Base-by-base conservation (phyloP, 2,888 invertebrate species). In the Nasonia oneida region DNA sequence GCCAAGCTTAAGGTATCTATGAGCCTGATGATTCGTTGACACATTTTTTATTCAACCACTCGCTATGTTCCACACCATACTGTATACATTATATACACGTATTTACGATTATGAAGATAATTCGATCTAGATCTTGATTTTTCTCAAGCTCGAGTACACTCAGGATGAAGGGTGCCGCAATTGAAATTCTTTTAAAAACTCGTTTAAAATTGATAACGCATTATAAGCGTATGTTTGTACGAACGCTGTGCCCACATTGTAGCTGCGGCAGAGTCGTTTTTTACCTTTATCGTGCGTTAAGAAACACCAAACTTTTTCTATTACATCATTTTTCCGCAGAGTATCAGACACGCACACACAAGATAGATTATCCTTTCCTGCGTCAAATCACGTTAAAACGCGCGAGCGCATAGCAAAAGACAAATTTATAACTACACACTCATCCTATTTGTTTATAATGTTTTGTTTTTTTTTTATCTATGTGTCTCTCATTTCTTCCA, bases 1-100 rank as follows among this genome's bases (percentile, higher is more conserved):
- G 98, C 98, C 98, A 3, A 98, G 98, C 92, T 94, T 98, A 87
- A 98, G 98, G 98, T 98, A 94, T 94, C 39, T 53, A 84, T 14
- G 47, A 67, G 18, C 47, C 80, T 87, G 85, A 83, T 82, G 39
- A 18, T 74, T 29, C 10, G 14, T 8, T 57, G 29, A 29, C 71
- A n/a, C 50, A 50, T 33, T 76, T 50, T 50, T 79, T 33, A 70
- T 70, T 2, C 10, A 53, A 18, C 23, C 42, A 33, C 42, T 70
- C 50, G 29, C 29, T 3, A 42, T 57, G 29, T 42, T 79, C 23
- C 71, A 53, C 15, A 15, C 29, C 53, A 39, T 23, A 47, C 12
- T 12, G 5, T 2, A 53, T 53, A 3, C 23, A 47, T 29, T 29
- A 29, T 1, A 29, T 23, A 23, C 29, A 29, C 50, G 50, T 15